Evolutionary conservation across 2,113 vertebrate genomes (phyloP), one percentile per base, ranked within the genome.

Genomic region (Lutjanus erythropterus): DNA sequence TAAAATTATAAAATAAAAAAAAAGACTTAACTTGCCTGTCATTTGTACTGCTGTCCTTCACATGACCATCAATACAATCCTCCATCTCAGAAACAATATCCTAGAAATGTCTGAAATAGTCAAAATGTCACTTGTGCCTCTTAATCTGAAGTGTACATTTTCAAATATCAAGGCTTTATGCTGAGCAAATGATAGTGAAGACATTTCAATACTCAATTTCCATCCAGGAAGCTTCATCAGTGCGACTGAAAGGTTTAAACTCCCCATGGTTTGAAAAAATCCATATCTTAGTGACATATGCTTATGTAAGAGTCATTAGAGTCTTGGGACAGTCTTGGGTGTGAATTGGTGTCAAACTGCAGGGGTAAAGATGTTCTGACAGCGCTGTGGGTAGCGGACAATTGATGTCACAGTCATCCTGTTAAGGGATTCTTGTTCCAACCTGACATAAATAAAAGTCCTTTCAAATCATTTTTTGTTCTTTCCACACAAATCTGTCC

Each of bases 281-380:
- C 44, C 55, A 65, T 64, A 47, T 70, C 65, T 35, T 62, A 39
- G 42, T 62, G 68, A 53, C 59, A 75, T 65, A 72, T 81, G 71
- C 60, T 61, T 47, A 72, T 67, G 53, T 19, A 16, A 53, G 39
- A 67, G 62, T 78, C 73, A 52, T 81, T 55, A 62, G 33, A 58
- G 58, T 71, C 64, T 23, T 42, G 66, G 60, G 53, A 52, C 31
- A 31, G 14, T 53, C 52, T 29, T 11, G 14, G 47, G 67, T 72
- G 76, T 68, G 50, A 80, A 80, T 64, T 72, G 60, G 56, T 80
- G 76, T 80, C 61, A 80, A 58, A 62, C 55, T 46, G 23, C 53
- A 74, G 65, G 37, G 15, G 52, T 64, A 46, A 42, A 39, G 58
- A 50, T 71, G 41, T 55, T 49, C 41, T 67, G 53, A 79, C 75